A percentile compares a stretch with the other conserved stretches of the same genome.
Conservation (phyloP, 2,797 vertebrate species). For the Acropternis orthonyx region DNA sequence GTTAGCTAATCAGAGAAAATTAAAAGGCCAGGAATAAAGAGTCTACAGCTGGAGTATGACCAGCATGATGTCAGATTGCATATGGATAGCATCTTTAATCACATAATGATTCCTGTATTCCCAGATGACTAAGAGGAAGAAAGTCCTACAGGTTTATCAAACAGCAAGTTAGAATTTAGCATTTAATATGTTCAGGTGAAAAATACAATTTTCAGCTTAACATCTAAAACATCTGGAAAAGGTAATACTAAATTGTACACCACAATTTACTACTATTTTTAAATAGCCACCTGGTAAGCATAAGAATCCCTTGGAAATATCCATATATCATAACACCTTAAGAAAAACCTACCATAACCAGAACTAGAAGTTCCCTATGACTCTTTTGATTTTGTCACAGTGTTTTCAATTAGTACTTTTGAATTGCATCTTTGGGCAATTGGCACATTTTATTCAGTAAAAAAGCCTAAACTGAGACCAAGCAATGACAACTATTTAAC, state of each 20-base stretch:
- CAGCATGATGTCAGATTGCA: constrained; percentile 38
- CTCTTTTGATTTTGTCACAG: not conserved
- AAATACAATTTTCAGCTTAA: constrained; percentile 16
- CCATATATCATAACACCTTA: not conserved
- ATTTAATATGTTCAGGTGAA: constrained; percentile 32
- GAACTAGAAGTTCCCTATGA: not conserved
- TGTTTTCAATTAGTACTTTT: not conserved
- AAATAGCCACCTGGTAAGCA: constrained; percentile 1
- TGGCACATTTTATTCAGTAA: not conserved
- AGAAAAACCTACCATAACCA: not conserved
- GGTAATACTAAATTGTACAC: not conserved
- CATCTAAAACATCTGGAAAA: constrained; percentile 22
- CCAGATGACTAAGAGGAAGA: constrained; percentile 24
- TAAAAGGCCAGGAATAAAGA: constrained; percentile 54
- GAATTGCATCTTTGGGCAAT: not conserved
- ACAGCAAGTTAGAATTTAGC: constrained; percentile 17
- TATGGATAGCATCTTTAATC: constrained; percentile 47
- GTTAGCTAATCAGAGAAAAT: constrained; percentile 50
- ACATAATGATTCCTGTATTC: not conserved
- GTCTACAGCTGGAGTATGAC: constrained; percentile 17
- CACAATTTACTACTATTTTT: constrained; percentile 4
- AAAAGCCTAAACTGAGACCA: not conserved
- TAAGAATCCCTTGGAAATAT: constrained; percentile 6
- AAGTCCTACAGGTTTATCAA: constrained; percentile 11
- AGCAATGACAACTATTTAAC: not conserved